phyloP scores from a whole-genome alignment of 37 sponge, comb jelly and placozoan species.

The Ephydatia muelleri region DNA sequence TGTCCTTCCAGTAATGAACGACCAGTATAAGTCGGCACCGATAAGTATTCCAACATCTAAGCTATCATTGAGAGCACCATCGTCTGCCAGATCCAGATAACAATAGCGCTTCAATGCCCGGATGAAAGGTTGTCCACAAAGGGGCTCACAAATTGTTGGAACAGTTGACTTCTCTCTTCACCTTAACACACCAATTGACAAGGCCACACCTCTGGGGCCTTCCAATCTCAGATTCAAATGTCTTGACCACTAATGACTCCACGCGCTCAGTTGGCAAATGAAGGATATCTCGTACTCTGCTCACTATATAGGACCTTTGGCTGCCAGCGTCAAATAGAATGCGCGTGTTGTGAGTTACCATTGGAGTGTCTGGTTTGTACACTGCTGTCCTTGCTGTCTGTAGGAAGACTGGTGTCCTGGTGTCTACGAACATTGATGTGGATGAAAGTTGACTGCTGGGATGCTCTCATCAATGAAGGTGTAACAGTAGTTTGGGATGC shows the following conservation, averaged over 20 bases:
- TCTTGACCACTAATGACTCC: slow-evolving; percentile 1
- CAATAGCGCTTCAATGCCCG: neutral
- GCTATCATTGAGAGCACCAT: too few species aligned
- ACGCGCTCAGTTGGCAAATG: neutral
- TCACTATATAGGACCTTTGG: slow-evolving; percentile 34
- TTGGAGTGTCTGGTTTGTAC: too few species aligned
- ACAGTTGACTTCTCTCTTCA: neutral
- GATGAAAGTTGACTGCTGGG: too few species aligned
- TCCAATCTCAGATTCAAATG: slow-evolving; percentile 26
- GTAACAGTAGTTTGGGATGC: too few species aligned
- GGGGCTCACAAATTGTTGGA: slow-evolving; percentile 34
- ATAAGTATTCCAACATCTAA: slow-evolving; percentile 12
- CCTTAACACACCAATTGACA: neutral
- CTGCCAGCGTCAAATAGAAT: neutral
- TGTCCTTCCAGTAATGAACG: neutral
- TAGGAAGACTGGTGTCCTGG: too few species aligned
- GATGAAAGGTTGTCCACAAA: neutral
- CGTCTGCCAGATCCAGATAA: neutral
- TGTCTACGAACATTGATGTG: too few species aligned
- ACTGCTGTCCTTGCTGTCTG: too few species aligned
- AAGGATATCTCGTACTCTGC: neutral
- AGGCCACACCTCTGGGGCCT: neutral
- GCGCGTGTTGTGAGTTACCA: too few species aligned
- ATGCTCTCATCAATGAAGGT: too few species aligned
- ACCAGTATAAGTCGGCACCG: slow-evolving; percentile 17